Base-by-base conservation (phyloP, 2,888 invertebrate species). In the Acanthosepion pharaonis region DNA sequence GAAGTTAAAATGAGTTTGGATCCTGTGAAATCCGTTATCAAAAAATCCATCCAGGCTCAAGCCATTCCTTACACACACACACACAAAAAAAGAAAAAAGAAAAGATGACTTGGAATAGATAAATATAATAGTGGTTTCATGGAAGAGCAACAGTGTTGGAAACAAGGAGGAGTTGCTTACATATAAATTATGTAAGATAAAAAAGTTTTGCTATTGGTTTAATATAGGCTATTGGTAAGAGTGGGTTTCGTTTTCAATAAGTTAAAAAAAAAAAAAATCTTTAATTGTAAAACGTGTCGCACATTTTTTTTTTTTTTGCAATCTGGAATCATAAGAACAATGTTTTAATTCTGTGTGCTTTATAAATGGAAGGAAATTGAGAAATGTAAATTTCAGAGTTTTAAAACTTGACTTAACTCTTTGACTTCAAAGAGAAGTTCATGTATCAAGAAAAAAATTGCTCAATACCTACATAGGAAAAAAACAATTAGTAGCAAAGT, bases 401-500 rank as follows among this genome's bases (percentile, higher is more conserved):
- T 78, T 11, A 78, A 78, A 78, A 78, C 78, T 78, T 78, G 78
- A 78, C 78, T 78, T 78, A 78, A 78, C 78, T 78, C 33, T 78
- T 78, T 78, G n/a, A n/a, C 4, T 33, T 78, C 78, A 78, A n/a
- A 78, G n/a, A 78, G n/a, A 6, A 78, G 15, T 15, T 15, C n/a
- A n/a, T 28, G 25, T 64, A 64, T 8, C 4, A 78, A n/a, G 15
- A n/a, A 33, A n/a, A 64, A 64, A 55, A 20, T 20, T 20, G n/a
- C 15, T 15, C 78, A 78, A 78, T 33, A n/a, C n/a, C n/a, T 78
- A 78, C n/a, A 78, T 18, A 78, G 78, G 42, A 42, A 42, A 78
- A 78, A 78, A 78, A 78, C 78, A 78, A n/a, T 78, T 78, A 78
- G 78, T 78, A 78, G 23, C 78, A 78, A 42, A 78, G 78, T 78